Conservation (phyloP, 2,113 vertebrate genomes). For the Nansenia antarctica region DNA sequence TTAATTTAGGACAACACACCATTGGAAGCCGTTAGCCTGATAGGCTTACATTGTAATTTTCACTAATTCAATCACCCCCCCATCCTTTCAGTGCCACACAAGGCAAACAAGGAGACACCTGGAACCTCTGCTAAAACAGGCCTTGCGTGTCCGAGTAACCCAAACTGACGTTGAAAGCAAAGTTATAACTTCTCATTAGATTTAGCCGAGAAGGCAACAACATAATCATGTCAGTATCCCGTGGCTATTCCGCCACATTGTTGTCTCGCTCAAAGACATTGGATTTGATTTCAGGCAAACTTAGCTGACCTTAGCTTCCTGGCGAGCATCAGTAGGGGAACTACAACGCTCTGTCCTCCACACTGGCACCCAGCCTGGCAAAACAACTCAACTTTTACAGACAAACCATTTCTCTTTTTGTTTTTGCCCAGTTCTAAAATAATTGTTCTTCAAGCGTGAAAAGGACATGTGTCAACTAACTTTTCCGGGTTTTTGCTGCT, state of each 20-base stretch:
- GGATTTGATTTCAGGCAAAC: slow-evolving; percentile 65
- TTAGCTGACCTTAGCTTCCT: slow-evolving; percentile 51
- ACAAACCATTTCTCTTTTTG: slow-evolving; percentile 47
- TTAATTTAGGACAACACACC: not conserved
- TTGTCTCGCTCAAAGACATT: slow-evolving; percentile 57
- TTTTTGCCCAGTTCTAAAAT: slow-evolving; percentile 44
- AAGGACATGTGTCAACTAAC: slow-evolving; percentile 37
- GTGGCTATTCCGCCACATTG: slow-evolving; percentile 56
- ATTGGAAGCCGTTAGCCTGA: too few species aligned
- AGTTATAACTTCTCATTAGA: slow-evolving; percentile 45
- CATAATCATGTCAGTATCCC: slow-evolving; percentile 55
- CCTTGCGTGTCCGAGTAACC: slow-evolving; percentile 50
- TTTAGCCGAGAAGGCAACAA: slow-evolving; percentile 58
- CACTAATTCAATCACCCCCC: slow-evolving; percentile 37
- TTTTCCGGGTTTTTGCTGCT: slow-evolving; percentile 46
- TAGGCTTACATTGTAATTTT: too few species aligned
- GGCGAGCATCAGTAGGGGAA: slow-evolving; percentile 50
- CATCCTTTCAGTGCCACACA: slow-evolving; percentile 47
- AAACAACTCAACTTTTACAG: slow-evolving; percentile 65
- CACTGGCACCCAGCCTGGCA: slow-evolving; percentile 57
- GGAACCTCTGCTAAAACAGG: slow-evolving; percentile 53
- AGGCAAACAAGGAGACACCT: slow-evolving; percentile 57
- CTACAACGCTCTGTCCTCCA: slow-evolving; percentile 48
- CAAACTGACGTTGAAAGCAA: slow-evolving; percentile 41
- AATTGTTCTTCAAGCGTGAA: slow-evolving; percentile 38